A percentile compares a stretch with the other conserved stretches of the same genome.
These are phyloP conservation scores for Sturmia bella DNA, from an alignment of 2,888 invertebrate genomes.

Conservation along the genomic window DNA sequence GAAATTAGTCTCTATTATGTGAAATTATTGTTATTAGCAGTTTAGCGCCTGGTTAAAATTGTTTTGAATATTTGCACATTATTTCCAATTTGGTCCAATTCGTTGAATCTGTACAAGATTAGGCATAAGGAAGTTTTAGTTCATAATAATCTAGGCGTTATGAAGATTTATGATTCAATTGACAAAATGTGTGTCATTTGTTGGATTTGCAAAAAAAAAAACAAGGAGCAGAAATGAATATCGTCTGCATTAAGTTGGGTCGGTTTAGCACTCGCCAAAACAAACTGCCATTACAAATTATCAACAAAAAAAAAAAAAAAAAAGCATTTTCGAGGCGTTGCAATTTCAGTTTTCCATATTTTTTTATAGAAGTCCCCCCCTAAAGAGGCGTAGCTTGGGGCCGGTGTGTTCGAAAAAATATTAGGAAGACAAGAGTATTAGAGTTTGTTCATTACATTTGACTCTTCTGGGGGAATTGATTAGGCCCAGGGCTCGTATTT, in stretches of 20 bases:
- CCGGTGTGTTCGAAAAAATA: too few species aligned
- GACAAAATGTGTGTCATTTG: slow-evolving; percentile 50
- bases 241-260: neutral
- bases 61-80: slow-evolving; percentile 45
- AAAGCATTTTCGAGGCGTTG: too few species aligned
- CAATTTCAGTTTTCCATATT: too few species aligned
- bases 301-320: too few species aligned
- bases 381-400: too few species aligned
- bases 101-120: slow-evolving; percentile 25
- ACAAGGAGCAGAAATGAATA: neutral
- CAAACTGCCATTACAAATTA: too few species aligned
- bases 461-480: too few species aligned
- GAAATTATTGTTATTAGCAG: slow-evolving; percentile 63
- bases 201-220: slow-evolving; percentile 18
- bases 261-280: too few species aligned
- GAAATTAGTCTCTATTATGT: slow-evolving; percentile 65
- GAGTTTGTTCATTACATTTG: too few species aligned
- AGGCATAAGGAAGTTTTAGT: slow-evolving; percentile 58
- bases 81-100: slow-evolving; percentile 9
- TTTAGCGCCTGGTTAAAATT: slow-evolving; percentile 67
- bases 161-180: slow-evolving; percentile 64
- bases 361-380: too few species aligned
- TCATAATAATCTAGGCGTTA: slow-evolving; percentile 53
- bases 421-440: too few species aligned
- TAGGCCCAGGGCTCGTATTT: too few species aligned